Conservation (phyloP, 30 jellyfish, hydroid and myxozoan species). For the Hydractinia symbiolongicarpus region DNA sequence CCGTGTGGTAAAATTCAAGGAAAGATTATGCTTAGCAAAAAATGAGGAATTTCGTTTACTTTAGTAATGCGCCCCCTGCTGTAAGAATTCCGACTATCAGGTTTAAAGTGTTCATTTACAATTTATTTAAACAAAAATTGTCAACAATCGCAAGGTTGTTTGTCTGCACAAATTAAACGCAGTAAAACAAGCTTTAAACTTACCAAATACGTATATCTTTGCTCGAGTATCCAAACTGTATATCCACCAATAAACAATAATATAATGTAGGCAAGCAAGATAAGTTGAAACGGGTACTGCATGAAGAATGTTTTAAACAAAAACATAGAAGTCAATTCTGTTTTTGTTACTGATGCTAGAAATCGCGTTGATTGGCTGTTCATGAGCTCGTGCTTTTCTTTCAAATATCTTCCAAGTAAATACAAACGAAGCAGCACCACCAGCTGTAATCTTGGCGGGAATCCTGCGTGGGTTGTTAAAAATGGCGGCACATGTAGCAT, state of each 20-base stretch:
- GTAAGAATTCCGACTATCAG: no score
- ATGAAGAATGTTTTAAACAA: conserved; percentile 76
- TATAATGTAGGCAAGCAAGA: conserved; percentile 46
- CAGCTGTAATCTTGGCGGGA: conserved; percentile 79
- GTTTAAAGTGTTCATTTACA: no score
- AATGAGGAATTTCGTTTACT: no score
- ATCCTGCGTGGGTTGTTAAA: conserved; percentile 25
- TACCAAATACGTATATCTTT: conserved; percentile 56
- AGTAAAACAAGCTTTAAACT: conserved; percentile 22
- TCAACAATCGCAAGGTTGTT: no score
- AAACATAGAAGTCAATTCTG: conserved; percentile 77
- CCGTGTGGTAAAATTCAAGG: no score
- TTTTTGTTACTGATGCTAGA: conserved; percentile 89
- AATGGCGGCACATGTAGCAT: conserved; percentile 71
- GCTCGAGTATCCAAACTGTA: conserved; percentile 70
- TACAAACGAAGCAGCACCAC: conserved; percentile 65
- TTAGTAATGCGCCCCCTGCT: no score
- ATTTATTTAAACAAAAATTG: no score
- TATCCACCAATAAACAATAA: conserved; percentile 83
- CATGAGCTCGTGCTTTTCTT: conserved; percentile 84
- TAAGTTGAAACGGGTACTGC: conserved; percentile 72
- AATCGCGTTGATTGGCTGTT: conserved; percentile 86
- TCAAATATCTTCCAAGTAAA: conserved; percentile 59
- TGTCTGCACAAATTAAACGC: not conserved
- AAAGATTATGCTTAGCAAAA: no score